phyloP scores from a whole-genome alignment of 2,797 vertebrate genomes.

The Arctocebus calabarensis region DNA sequence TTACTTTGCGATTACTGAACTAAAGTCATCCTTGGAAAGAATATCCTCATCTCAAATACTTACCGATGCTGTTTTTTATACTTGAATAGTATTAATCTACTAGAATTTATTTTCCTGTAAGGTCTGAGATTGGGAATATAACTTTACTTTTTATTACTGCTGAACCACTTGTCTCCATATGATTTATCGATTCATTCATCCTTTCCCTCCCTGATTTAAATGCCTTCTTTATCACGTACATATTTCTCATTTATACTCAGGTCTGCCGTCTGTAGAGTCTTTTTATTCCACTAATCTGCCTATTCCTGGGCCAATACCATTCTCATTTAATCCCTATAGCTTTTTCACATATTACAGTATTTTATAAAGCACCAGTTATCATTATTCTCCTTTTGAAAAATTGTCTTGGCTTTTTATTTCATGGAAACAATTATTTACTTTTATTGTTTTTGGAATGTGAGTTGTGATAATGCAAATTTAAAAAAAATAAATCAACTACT shows the following conservation, averaged over 20 bases:
- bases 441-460: slow-evolving; percentile 66
- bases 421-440: slow-evolving; percentile 63
- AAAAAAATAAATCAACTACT: slow-evolving; percentile 65
- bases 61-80: background rate
- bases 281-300: slow-evolving; percentile 28
- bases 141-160: slow-evolving; percentile 13
- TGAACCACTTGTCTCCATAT: background rate
- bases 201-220: slow-evolving; percentile 27
- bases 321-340: background rate
- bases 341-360: slow-evolving; percentile 44
- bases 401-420: slow-evolving; percentile 50
- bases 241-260: background rate
- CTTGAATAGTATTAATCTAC: background rate
- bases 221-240: slow-evolving; percentile 43
- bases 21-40: background rate
- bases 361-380: slow-evolving; percentile 29
- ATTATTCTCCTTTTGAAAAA: slow-evolving; percentile 63
- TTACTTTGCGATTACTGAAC: background rate
- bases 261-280: background rate
- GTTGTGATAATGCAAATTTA: slow-evolving; percentile 40
- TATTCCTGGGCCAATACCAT: background rate
- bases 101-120: slow-evolving; percentile 61
- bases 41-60: background rate
- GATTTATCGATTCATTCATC: slow-evolving; percentile 56
- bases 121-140: background rate